phyloP scores from a whole-genome alignment of 1,140 invertebrate genomes.

The Zaprionus vittiger region DNA sequence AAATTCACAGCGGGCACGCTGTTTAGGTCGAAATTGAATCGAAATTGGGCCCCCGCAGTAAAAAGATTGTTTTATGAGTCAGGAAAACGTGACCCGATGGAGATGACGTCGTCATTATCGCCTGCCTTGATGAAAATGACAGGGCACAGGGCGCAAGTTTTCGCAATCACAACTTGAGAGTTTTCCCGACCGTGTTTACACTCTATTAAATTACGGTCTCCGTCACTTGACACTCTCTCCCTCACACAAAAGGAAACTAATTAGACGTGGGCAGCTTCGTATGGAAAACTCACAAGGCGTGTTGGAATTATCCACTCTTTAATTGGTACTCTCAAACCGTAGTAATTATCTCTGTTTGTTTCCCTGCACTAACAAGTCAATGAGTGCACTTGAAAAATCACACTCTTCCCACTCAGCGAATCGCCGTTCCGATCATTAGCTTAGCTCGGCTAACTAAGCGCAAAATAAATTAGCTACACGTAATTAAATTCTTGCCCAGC shows the following conservation, averaged over 20 bases:
- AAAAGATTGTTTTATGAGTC: slow-evolving; percentile 18
- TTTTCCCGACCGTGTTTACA: slow-evolving; percentile 48
- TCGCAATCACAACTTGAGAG: slow-evolving; percentile 43
- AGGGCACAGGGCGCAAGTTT: slow-evolving; percentile 19
- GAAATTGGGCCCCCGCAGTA: slow-evolving; percentile 2
- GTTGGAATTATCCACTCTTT: background rate
- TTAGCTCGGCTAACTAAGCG: background rate
- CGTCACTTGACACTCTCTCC: slow-evolving; percentile 42
- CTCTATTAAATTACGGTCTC: slow-evolving; percentile 54
- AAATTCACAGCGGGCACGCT: slow-evolving; percentile 20
- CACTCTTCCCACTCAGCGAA: too few species aligned
- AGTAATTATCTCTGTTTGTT: background rate
- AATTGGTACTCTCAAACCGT: background rate
- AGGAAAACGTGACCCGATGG: slow-evolving; percentile 24
- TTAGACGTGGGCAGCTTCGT: slow-evolving; percentile 45
- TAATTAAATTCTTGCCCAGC: slow-evolving; percentile 25
- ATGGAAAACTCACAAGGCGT: slow-evolving; percentile 12
- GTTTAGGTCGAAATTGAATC: background rate
- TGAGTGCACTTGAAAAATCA: slow-evolving; percentile 1
- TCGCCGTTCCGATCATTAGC: background rate
- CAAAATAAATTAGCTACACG: slow-evolving; percentile 34
- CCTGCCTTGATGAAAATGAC: slow-evolving; percentile 9
- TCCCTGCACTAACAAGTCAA: background rate
- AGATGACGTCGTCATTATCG: slow-evolving; percentile 12
- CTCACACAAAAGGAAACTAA: slow-evolving; percentile 44